A percentile compares a stretch with the other conserved stretches of the same genome.
These are phyloP conservation scores for Acropternis orthonyx DNA, from an alignment of 2,797 vertebrate species.

Conservation along the genomic window DNA sequence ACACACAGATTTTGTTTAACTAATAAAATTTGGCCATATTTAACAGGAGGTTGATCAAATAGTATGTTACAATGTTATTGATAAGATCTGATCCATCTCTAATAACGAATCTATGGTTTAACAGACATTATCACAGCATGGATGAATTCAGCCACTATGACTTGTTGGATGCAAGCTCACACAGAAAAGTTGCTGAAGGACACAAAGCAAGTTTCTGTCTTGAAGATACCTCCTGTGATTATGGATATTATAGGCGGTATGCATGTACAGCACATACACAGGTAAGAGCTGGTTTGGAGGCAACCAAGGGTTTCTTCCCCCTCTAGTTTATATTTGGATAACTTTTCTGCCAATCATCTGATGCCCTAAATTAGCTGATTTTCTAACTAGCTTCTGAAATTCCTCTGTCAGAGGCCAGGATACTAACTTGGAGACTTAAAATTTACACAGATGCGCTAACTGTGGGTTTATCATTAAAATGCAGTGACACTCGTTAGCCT, in stretches of 20 bases:
- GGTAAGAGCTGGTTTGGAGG: slow-evolving; percentile 68
- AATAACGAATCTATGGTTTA: not conserved
- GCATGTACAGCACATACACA: slow-evolving; percentile 96
- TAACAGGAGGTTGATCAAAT: not conserved
- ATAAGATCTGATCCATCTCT: not conserved
- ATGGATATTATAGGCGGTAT: slow-evolving; percentile 92
- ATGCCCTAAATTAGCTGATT: not conserved
- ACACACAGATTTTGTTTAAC: not conserved
- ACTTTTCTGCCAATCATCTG: not conserved
- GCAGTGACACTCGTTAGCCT: not conserved
- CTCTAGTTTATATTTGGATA: not conserved
- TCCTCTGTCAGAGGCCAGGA: not conserved
- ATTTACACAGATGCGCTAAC: not conserved
- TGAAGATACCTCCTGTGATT: slow-evolving; percentile 97
- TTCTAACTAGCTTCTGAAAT: not conserved
- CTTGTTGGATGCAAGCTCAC: slow-evolving; percentile 86
- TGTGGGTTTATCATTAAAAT: not conserved
- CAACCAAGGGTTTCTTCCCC: not conserved
- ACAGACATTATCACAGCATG: slow-evolving; percentile 98
- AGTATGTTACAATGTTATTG: not conserved
- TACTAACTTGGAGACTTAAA: not conserved
- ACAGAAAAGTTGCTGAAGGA: slow-evolving; percentile 92
- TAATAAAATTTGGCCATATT: not conserved
- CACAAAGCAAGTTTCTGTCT: slow-evolving; percentile 99
- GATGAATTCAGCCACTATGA: slow-evolving; percentile 99